Base-by-base conservation (phyloP, 2,797 vertebrate species). In the Steatocranus sp. region DNA sequence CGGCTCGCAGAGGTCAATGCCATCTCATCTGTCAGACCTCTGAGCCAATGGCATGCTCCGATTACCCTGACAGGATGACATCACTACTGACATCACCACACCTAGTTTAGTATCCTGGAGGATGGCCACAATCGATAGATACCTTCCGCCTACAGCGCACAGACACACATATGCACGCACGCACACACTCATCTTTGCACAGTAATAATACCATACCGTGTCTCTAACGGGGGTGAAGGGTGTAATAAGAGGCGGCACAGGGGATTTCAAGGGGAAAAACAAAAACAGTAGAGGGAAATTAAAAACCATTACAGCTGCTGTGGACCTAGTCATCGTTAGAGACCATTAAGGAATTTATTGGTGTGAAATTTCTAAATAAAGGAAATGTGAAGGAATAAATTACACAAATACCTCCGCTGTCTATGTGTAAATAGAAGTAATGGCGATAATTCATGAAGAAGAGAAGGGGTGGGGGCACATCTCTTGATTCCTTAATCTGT, bases 1-100 rank as follows among this genome's bases (percentile, higher is more conserved):
- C 5, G 32, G 79, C 90, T 85, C 25, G 14, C 92, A 93, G 94
- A 94, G 94, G 94, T 95, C 94, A 94, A 49, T 41, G 84, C 81
- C 85, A 51, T 91, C 93, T 95, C 90, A 83, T 92, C 91, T 92
- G 90, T 94, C 92, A 92, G 89, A 92, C 95, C 87, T 88, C 88
- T 9, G 96, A 93, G 79, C 93, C 87, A 94, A 96, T 97, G 85
- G 96, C 94, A 90, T 89, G 83, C 85, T 96, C 14, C 20, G 95
- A 96, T 74, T 95, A 94, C 93, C 83, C 87, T 88, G 89, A 92
- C 89, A 91, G 93, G 56, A 85, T 95, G 94, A 95, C 94, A 95
- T 95, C 94, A 95, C 88, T 89, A n/a, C 93, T 95, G 94, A 94
- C 94, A 95, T 95, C 94, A 95, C 91, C 88, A 75, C 43, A 23